Evolutionary conservation across 2,113 vertebrate genomes (phyloP).

Genomic region (human): DNA sequence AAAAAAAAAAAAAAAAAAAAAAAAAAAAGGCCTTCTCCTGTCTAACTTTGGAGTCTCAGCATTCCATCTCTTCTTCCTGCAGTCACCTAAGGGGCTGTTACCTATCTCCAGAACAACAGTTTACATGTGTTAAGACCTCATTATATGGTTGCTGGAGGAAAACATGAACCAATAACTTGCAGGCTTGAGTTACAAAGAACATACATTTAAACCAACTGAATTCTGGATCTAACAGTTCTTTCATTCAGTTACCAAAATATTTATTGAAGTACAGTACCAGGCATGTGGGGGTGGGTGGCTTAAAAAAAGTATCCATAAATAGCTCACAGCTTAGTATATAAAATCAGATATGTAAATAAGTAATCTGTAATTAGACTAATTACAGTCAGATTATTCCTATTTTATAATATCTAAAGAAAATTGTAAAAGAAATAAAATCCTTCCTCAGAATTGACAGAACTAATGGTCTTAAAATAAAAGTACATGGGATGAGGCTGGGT

Average conservation of each 20-base stretch:
- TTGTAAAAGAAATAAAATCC: background rate
- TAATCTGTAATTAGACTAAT: background rate
- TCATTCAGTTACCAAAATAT: constrained; percentile 23
- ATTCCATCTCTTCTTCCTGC: constrained; percentile 19
- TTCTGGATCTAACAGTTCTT: background rate
- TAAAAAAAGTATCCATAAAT: background rate
- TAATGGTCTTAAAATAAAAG: constrained; percentile 56
- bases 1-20: too few relatives aligned
- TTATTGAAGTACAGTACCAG: background rate
- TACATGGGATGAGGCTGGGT: background rate
- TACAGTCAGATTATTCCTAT: background rate
- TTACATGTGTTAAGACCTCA: constrained; percentile 41
- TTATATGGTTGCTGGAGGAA: constrained; percentile 39
- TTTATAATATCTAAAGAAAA: background rate
- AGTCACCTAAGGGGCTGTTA: background rate
- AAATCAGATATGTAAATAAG: constrained; percentile 19
- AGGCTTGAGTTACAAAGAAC: background rate
- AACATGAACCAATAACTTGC: constrained; percentile 20
- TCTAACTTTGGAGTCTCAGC: background rate
- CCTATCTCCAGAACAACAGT: background rate
- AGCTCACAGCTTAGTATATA: background rate
- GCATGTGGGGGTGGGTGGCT: background rate
- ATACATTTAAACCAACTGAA: background rate
- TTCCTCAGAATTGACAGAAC: constrained; percentile 51
- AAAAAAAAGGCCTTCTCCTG: constrained; percentile 19